Conservation (phyloP, 1,140 invertebrate genomes). For the Papilio machaon region DNA sequence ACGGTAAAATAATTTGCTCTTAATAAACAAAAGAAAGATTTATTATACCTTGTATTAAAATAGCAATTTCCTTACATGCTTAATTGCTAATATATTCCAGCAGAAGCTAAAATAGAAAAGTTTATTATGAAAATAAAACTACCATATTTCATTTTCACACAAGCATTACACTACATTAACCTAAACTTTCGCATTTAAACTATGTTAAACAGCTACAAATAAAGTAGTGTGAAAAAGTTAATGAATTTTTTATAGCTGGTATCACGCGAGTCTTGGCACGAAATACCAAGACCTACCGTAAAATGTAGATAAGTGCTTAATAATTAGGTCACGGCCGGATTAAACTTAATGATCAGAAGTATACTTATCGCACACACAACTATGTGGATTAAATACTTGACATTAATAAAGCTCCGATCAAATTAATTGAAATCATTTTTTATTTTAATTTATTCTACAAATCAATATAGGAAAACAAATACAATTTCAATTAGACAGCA, state of each 20-base stretch:
- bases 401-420: not conserved
- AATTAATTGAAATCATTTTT: not conserved
- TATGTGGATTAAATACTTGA: constrained; percentile 16
- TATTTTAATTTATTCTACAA: not conserved
- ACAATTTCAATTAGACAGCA: no score
- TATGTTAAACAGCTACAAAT: constrained; percentile 3
- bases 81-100: not conserved
- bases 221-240: constrained; percentile 33
- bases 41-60: not conserved
- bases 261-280: constrained; percentile 43
- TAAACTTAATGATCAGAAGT: constrained; percentile 39
- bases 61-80: not conserved
- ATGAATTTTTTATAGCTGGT: constrained; percentile 35
- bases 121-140: not conserved
- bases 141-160: not conserved
- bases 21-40: not conserved
- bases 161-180: not conserved
- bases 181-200: not conserved
- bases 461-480: no score
- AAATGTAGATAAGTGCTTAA: constrained; percentile 45
- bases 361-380: constrained; percentile 12
- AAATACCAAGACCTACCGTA: constrained; percentile 51
- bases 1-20: not conserved
- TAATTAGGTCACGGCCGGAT: constrained; percentile 52
- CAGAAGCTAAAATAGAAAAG: not conserved